phyloP scores from a whole-genome alignment of 1,140 invertebrate genomes.

The Chrysopa pallens region DNA sequence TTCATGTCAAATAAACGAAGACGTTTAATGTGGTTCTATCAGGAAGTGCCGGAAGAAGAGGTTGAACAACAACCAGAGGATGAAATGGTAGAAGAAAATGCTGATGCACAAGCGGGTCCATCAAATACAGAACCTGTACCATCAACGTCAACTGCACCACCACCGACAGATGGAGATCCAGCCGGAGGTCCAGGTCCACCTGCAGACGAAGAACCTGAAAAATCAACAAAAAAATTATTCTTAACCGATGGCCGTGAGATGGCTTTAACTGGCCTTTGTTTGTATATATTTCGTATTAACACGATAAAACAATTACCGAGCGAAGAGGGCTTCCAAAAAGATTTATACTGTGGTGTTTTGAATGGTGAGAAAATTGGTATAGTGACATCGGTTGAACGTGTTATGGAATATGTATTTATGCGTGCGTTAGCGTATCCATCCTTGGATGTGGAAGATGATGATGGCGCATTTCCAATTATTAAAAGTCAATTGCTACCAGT shows the following conservation, averaged over 20 bases:
- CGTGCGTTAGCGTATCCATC: slow-evolving; percentile 60
- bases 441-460: slow-evolving; percentile 53
- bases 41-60: too few relatives aligned
- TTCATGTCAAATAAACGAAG: too few relatives aligned
- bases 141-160: too few relatives aligned
- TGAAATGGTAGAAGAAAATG: too few relatives aligned
- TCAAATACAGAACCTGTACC: too few relatives aligned
- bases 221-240: slow-evolving; percentile 66
- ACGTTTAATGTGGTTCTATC: too few relatives aligned
- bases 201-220: slow-evolving; percentile 20
- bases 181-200: slow-evolving; percentile 25
- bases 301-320: slow-evolving; percentile 58
- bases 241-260: slow-evolving; percentile 72
- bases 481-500: slow-evolving; percentile 66
- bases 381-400: slow-evolving; percentile 66
- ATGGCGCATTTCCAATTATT: slow-evolving; percentile 51
- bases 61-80: too few relatives aligned
- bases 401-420: slow-evolving; percentile 79
- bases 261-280: slow-evolving; percentile 64
- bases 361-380: slow-evolving; percentile 63
- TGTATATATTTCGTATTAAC: slow-evolving; percentile 79
- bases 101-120: too few relatives aligned
- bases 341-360: slow-evolving; percentile 57
- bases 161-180: neutral
- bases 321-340: slow-evolving; percentile 74